Conservation (phyloP, 37 sponge, comb jelly and placozoan species). For the Halichondria panicea region DNA sequence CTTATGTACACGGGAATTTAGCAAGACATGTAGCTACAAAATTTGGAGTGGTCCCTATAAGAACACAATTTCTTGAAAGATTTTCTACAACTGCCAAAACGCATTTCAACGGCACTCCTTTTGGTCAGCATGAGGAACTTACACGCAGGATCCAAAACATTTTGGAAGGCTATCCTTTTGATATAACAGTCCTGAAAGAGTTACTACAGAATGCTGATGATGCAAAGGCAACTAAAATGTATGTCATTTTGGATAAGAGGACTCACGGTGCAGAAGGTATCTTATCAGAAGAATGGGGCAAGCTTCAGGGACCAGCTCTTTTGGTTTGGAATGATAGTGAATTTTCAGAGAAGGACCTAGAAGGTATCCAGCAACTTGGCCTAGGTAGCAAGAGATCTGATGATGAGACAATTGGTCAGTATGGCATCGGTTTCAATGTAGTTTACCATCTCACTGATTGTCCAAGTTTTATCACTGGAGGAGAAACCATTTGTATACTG, state of each 20-base stretch:
- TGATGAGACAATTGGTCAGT: slow-evolving; percentile 73
- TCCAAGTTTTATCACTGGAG: slow-evolving; percentile 75
- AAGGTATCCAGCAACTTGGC: slow-evolving; percentile 79
- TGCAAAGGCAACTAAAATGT: slow-evolving; percentile 80
- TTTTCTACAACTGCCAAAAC: background rate
- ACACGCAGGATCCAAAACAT: slow-evolving; percentile 77
- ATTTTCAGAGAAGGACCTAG: slow-evolving; percentile 67
- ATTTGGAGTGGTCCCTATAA: slow-evolving; percentile 24
- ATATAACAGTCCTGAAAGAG: slow-evolving; percentile 79
- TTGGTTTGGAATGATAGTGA: slow-evolving; percentile 69
- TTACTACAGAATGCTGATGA: slow-evolving; percentile 94
- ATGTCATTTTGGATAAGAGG: slow-evolving; percentile 75
- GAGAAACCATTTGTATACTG: slow-evolving; percentile 72
- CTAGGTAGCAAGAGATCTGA: slow-evolving; percentile 73
- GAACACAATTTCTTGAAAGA: slow-evolving; percentile 37
- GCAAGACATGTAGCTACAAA: slow-evolving; percentile 25
- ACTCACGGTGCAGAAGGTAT: slow-evolving; percentile 37
- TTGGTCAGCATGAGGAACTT: slow-evolving; percentile 81
- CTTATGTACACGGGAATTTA: slow-evolving; percentile 16
- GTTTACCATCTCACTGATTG: slow-evolving; percentile 91
- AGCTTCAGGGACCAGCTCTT: slow-evolving; percentile 78
- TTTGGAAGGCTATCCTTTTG: slow-evolving; percentile 65
- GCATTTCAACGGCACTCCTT: slow-evolving; percentile 8
- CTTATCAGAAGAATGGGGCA: slow-evolving; percentile 56
- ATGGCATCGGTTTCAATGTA: slow-evolving; percentile 89